Evolutionary conservation across 2,113 vertebrate species (phyloP).

Genomic region (Bubo blakistoni): DNA sequence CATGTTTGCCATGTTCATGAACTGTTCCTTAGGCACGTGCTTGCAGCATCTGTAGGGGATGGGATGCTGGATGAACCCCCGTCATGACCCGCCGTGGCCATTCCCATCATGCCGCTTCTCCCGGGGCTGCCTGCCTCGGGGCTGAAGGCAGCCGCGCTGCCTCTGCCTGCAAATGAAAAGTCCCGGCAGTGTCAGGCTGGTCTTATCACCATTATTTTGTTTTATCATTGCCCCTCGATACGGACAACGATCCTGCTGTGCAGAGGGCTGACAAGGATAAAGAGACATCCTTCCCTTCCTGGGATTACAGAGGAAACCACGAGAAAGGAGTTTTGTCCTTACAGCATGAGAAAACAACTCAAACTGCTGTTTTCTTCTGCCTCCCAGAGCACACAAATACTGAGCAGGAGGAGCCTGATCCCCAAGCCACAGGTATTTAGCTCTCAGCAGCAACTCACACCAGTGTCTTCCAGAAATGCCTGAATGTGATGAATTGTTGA

Average conservation of each 20-base stretch:
- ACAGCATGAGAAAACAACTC: not conserved
- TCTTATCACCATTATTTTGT: not conserved
- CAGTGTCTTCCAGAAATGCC: not conserved
- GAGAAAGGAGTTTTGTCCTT: not conserved
- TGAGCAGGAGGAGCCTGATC: not conserved
- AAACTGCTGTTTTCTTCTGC: not conserved
- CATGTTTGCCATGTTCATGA: not conserved
- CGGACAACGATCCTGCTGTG: not conserved
- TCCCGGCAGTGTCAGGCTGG: not conserved
- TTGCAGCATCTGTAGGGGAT: not conserved
- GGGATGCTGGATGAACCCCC: not conserved
- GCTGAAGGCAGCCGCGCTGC: not conserved
- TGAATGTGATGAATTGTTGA: not conserved
- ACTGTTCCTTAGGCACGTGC: accelerated
- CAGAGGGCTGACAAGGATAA: not conserved
- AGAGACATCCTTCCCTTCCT: not conserved
- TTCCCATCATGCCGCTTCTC: not conserved
- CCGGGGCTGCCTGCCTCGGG: accelerated
- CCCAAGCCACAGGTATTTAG: not conserved
- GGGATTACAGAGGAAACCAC: not conserved
- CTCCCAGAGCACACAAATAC: not conserved
- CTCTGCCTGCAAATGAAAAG: not conserved
- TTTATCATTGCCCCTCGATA: not conserved
- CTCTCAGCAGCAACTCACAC: not conserved
- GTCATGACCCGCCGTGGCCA: not conserved